Base-by-base conservation (phyloP, 2,113 vertebrate species). In the Phylloscopus whistleri region DNA sequence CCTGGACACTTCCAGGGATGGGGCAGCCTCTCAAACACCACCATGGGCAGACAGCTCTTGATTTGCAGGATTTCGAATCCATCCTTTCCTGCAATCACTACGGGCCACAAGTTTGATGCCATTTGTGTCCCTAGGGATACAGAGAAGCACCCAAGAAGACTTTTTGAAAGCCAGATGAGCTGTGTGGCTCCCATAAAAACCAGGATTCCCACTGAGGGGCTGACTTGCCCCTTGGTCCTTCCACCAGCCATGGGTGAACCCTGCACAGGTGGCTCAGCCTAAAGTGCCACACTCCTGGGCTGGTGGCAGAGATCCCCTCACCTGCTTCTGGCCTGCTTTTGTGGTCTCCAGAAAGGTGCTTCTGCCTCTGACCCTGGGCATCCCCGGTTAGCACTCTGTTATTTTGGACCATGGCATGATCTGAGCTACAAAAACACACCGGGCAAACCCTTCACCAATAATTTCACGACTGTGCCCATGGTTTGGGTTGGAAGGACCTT, bases 101-200 rank as follows among this genome's bases (percentile, higher is more conserved):
- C 0, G 22, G 60, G 58, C n/a, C 63, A 52, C 39, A n/a, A 3
- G 33, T 63, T 0, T 31, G 27, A 21, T 1, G 10, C 31, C 13
- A 30, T 24, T 14, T 16, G 41, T 51, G 35, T 70, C 73, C 73
- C 33, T 0, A 13, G 26, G 33, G 60, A 64, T 5, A 9, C 48
- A 53, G 23, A 74, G 84, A 14, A 56, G 52, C 76, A 78, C 10
- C 69, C 58, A 33, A 5, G 1, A 51, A 17, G 43, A 17, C 33
- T 89, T 48, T 48, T 0, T 13, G 73, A 41, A 77, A 68, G 76
- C 51, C 83, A 64, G 58, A 24, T 4, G 77, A 52, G n/a, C 17
- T 28, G 51, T 0, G 13, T 1, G 67, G 69, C 74, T 82, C 78
- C 74, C 86, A 16, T 0, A 13, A 49, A 76, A 28, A 31, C 7